These are phyloP conservation scores for Drosophila anomalipes DNA, from an alignment of 2,888 invertebrate genomes.

Conservation along the genomic window DNA sequence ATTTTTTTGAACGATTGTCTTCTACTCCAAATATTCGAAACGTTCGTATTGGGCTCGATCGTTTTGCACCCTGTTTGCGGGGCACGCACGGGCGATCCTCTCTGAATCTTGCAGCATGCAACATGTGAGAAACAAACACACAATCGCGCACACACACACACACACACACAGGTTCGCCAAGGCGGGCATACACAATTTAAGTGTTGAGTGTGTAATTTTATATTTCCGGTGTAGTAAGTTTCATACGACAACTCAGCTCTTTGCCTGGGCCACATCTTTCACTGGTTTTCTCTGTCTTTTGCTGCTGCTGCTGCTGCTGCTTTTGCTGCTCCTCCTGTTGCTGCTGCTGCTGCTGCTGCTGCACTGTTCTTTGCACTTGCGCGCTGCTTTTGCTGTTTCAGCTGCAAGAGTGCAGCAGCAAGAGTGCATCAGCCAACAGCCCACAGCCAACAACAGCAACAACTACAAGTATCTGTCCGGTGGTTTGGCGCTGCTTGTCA, in stretches of 20 bases:
- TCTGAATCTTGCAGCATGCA: slow-evolving; percentile 75
- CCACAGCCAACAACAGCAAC: slow-evolving; percentile 30
- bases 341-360: slow-evolving; percentile 18
- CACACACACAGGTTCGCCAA: slow-evolving; percentile 25
- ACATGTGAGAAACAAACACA: slow-evolving; percentile 55
- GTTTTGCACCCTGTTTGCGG: slow-evolving; percentile 70
- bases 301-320: slow-evolving; percentile 18
- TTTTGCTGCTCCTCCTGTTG: not conserved
- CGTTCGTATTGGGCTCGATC: slow-evolving; percentile 62
- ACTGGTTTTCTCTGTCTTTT: slow-evolving; percentile 52
- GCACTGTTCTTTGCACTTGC: slow-evolving; percentile 31
- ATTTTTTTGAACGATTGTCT: slow-evolving; percentile 42
- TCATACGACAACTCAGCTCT: slow-evolving; percentile 72
- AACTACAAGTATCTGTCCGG: slow-evolving; percentile 43
- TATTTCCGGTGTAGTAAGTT: slow-evolving; percentile 84
- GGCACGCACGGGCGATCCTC: slow-evolving; percentile 51
- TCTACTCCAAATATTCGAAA: slow-evolving; percentile 37
- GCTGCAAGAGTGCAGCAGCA: slow-evolving; percentile 71
- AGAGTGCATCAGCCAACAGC: not conserved
- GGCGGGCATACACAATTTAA: slow-evolving; percentile 76
- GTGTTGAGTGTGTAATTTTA: slow-evolving; percentile 85
- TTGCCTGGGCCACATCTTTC: slow-evolving; percentile 74
- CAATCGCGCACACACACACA: slow-evolving; percentile 15
- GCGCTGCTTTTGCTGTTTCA: slow-evolving; percentile 73
- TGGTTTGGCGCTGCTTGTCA: slow-evolving; percentile 50